Evolutionary conservation across 30 jellyfish, hydroid and myxozoan genomes (phyloP).

Genomic region (Hydractinia echinata): DNA sequence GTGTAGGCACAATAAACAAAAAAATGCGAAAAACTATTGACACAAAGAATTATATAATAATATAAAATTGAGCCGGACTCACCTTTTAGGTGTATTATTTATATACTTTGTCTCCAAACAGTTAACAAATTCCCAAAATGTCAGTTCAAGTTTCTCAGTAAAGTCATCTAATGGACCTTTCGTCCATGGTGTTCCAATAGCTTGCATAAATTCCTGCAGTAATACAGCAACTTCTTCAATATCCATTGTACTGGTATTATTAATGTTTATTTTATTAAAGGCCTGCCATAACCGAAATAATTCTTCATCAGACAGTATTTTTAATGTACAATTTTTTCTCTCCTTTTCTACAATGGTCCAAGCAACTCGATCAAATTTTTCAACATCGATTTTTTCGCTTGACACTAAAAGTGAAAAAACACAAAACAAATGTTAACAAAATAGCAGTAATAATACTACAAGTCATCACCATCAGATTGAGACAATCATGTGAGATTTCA

Average conservation of each 20-base stretch:
- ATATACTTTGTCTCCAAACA: constrained; percentile 79
- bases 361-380: constrained; percentile 49
- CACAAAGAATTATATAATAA: no score
- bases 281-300: constrained; percentile 63
- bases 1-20: no score
- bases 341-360: constrained; percentile 78
- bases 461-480: no score
- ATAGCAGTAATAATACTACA: no score
- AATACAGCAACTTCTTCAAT: constrained; percentile 62
- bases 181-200: constrained; percentile 96
- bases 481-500: no score
- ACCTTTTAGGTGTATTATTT: constrained; percentile 59
- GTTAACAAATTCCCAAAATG: constrained; percentile 74
- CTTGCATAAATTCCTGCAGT: constrained; percentile 63
- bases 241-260: constrained; percentile 55
- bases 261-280: constrained; percentile 67
- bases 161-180: constrained; percentile 66
- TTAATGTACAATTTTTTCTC: constrained; percentile 28
- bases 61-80: background rate
- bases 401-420: constrained; percentile 25
- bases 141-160: constrained; percentile 44
- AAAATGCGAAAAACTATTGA: no score
- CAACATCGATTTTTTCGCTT: constrained; percentile 36
- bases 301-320: constrained; percentile 56
- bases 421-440: no score